phyloP scores from a whole-genome alignment of 1,140 invertebrate genomes.

The Lepidotrigona ventralis region DNA sequence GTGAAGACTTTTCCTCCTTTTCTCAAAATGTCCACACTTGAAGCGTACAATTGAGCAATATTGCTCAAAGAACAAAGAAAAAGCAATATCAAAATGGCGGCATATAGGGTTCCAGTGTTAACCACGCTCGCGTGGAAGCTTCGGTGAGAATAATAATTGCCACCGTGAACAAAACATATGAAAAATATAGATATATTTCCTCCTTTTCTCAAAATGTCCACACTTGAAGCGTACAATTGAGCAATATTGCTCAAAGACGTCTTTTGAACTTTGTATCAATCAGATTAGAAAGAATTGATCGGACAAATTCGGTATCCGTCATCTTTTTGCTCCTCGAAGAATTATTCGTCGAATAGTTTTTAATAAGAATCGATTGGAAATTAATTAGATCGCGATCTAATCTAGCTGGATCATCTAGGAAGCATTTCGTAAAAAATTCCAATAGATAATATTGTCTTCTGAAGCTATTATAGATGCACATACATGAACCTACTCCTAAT shows the following conservation, averaged over 20 bases:
- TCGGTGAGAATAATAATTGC: too few species aligned
- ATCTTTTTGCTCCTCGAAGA: too few species aligned
- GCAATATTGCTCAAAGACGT: not conserved
- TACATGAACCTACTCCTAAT: conserved; percentile 37
- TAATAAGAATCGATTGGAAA: not conserved
- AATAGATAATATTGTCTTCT: not conserved
- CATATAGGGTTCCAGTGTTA: too few species aligned
- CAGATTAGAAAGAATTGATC: not conserved
- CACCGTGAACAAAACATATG: too few species aligned
- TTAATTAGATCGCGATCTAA: not conserved
- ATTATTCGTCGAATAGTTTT: not conserved
- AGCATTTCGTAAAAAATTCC: not conserved
- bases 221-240: not conserved
- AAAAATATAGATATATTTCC: too few species aligned
- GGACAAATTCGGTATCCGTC: not conserved
- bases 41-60: not conserved
- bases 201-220: too few species aligned
- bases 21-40: not conserved
- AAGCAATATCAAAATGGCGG: too few species aligned
- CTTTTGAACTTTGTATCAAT: not conserved
- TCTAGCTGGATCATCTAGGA: conserved; percentile 16
- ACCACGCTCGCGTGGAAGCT: too few species aligned
- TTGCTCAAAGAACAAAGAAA: not conserved
- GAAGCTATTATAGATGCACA: conserved; percentile 18
- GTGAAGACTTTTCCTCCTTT: not conserved